Base-by-base conservation (phyloP, 1,140 invertebrate species). In the Drosophila trapezifrons region DNA sequence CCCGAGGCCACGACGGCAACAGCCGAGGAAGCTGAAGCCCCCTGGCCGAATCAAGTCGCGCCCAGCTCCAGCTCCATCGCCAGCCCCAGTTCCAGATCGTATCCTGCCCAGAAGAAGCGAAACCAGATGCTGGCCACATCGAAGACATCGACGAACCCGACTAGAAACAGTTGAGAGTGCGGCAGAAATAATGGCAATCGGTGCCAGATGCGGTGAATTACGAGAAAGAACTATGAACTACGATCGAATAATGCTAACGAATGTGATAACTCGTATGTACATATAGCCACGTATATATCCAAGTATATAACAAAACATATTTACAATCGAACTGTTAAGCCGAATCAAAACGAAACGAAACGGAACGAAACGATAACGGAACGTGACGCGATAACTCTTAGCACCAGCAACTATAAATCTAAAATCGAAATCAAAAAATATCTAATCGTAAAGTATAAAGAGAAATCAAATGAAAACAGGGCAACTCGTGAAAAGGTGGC, bases 201-300 rank as follows among this genome's bases (percentile, higher is more conserved):
- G 54, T 63, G 63, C 58, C 79, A 78, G 65, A 66, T 66, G 71
- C 70, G 70, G 57, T 73, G 58, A 74, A 54, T 54, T 69, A 66
- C 47, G 45, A 57, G 56, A 62, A 77, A 63, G 57, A 78, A 67
- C 64, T 71, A 71, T 71, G 66, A 76, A 84, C 40, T 69, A 76
- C 40, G 71, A 75, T 65, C 52, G 54, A 72, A 76, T 73, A 80
- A 85, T 85, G 74, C 82, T 77, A 86, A 86, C 70, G 37, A 77
- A 86, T 87, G 83, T 87, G 83, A 87, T 87, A 87, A 87, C 52
- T 80, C 66, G 76, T 83, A 87, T 83, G 83, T 83, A 79, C 78
- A 83, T 83, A 82, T 84, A 87, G 76, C 73, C 70, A 89, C 69
- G 69, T 80, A 83, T 83, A 82, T 86, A 86, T 70, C 69, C 64